Conservation (phyloP, 2,888 invertebrate species). For the Scaptodrosophila latifasciaeformis region DNA sequence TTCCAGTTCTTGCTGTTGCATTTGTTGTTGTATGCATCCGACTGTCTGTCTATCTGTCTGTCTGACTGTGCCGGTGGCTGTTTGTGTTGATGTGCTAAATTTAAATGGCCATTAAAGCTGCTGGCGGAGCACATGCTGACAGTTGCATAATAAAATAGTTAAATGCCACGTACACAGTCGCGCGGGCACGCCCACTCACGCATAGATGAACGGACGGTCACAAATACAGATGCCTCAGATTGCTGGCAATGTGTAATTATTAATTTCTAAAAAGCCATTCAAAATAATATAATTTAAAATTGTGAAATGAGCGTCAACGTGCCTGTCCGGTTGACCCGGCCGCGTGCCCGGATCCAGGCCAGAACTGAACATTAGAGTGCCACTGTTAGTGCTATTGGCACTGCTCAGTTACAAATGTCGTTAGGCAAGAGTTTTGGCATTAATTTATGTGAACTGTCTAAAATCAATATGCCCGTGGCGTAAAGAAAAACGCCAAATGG, state of each 20-base stretch:
- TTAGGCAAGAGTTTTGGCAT: constrained; percentile 37
- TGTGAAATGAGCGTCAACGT: constrained; percentile 43
- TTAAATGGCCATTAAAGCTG: constrained; percentile 46
- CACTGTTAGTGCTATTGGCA: constrained; percentile 18
- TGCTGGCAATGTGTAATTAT: constrained; percentile 62
- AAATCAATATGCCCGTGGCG: constrained; percentile 57
- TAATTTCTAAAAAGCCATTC: constrained; percentile 70
- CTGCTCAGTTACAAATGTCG: constrained; percentile 52
- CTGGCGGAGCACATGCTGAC: constrained; percentile 6
- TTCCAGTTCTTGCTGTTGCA: not conserved
- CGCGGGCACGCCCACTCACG: not conserved
- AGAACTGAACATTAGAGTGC: no score
- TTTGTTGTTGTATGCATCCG: no score
- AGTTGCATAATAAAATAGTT: constrained; percentile 48
- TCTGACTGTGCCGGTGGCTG: no score
- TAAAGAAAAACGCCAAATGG: constrained; percentile 41
- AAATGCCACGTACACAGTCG: constrained; percentile 55
- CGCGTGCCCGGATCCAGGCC: no score
- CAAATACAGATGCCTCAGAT: no score
- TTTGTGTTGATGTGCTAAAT: no score
- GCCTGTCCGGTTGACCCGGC: constrained; percentile 14
- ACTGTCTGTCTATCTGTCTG: no score
- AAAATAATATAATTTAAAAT: constrained; percentile 69
- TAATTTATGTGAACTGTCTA: constrained; percentile 53
- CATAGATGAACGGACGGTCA: not conserved